Evolutionary conservation across 2,888 invertebrate species (phyloP).

Genomic region (Alcis repandata): DNA sequence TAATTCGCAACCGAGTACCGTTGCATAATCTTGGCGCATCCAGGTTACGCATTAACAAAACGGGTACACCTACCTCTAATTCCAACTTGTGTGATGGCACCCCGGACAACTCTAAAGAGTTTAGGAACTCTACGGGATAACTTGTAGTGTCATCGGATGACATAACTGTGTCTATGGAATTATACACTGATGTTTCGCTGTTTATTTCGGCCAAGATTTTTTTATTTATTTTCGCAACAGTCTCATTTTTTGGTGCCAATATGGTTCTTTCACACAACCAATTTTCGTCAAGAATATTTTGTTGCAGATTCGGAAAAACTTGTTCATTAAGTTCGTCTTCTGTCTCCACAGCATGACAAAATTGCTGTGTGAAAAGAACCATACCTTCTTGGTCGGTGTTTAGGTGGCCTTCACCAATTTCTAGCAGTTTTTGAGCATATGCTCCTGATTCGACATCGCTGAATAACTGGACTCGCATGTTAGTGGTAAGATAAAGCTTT

Average conservation of each 20-base stretch:
- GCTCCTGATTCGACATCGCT: slow-evolving; percentile 45
- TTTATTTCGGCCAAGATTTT: slow-evolving; percentile 2
- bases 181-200: too few relatives aligned
- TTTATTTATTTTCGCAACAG: slow-evolving; percentile 42
- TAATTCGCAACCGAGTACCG: slow-evolving; percentile 14
- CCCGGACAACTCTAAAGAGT: not conserved
- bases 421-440: slow-evolving; percentile 34
- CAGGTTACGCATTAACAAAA: slow-evolving; percentile 14
- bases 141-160: not conserved
- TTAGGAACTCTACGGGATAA: not conserved
- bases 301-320: slow-evolving; percentile 48
- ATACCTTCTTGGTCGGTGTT: slow-evolving; percentile 47
- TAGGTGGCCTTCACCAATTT: slow-evolving; percentile 48
- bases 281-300: slow-evolving; percentile 45
- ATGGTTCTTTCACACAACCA: slow-evolving; percentile 49
- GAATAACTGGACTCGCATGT: slow-evolving; percentile 50
- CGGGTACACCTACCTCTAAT: not conserved
- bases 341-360: slow-evolving; percentile 35
- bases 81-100: not conserved
- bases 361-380: slow-evolving; percentile 47
- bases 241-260: slow-evolving; percentile 49
- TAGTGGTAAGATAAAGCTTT: slow-evolving; percentile 48
- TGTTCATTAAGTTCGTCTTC: slow-evolving; percentile 44
- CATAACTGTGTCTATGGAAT: too few relatives aligned
- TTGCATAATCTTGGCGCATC: slow-evolving; percentile 26